Conservation (phyloP, 2,113 vertebrate species). For the Alectura lathami region DNA sequence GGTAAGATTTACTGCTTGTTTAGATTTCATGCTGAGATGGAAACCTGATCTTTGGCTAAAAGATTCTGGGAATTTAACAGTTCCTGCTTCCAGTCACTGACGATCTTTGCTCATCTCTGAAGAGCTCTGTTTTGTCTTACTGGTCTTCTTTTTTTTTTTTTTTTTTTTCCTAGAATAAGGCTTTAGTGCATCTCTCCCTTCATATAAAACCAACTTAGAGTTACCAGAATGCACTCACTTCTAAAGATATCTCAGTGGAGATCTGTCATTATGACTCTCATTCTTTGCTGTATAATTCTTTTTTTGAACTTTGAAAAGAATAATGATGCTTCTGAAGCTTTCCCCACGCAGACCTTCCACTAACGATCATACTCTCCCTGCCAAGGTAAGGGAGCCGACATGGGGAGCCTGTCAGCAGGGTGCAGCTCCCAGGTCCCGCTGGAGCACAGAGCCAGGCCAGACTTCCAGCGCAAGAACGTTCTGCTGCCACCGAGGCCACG, state of each 20-base stretch:
- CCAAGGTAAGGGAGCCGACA: not conserved
- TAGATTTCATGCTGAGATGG: not conserved
- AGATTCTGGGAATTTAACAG: slow-evolving; percentile 24
- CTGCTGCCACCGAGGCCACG: not conserved
- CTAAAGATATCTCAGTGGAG: not conserved
- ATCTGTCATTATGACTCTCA: not conserved
- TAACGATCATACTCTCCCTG: not conserved
- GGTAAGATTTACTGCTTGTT: not conserved
- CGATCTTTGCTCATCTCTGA: not conserved
- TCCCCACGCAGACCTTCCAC: not conserved
- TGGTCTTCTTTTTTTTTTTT: not conserved
- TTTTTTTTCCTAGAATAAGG: not conserved
- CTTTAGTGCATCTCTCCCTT: not conserved
- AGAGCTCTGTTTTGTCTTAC: not conserved
- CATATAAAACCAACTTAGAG: not conserved
- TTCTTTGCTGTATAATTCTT: accelerated
- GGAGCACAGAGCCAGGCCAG: not conserved
- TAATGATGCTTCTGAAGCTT: accelerated
- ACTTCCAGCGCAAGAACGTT: accelerated
- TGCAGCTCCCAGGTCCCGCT: not conserved
- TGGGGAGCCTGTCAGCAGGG: not conserved
- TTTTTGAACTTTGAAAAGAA: not conserved
- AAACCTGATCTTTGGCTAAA: slow-evolving; percentile 10
- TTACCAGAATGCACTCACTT: not conserved
- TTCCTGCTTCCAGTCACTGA: slow-evolving; percentile 11